Base-by-base conservation (phyloP, 1,140 invertebrate species). In the Gonioctena quinquepunctata region DNA sequence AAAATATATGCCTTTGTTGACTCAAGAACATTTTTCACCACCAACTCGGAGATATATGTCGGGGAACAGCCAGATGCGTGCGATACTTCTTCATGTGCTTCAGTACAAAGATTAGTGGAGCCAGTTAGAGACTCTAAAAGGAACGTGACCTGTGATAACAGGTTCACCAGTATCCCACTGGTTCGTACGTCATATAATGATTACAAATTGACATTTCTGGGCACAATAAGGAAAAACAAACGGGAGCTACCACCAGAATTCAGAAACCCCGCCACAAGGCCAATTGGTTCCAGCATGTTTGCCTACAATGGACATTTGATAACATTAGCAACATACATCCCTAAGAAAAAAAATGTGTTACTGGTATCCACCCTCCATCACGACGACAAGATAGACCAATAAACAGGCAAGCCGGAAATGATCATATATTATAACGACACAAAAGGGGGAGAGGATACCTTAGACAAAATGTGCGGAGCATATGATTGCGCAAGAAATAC, bases 371-470 rank as follows among this genome's bases (percentile, higher is more conserved):
- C 68, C 18, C 62, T 70, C 48, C 71, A 70, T 70, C 56, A 62
- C 50, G 33, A 23, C 27, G 68, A 72, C 42, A 7, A 28, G 7
- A 56, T 70, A 59, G 67, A 72, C 52, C 21, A 18, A 7, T 2
- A 6, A 19, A 64, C 62, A 7, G 26, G 27, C 6, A 56, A 63
- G 48, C 67, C 67, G 13, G 59, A 64, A 64, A 69, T 72, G 22
- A 72, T 70, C 59, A 50, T 28, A 42, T 52, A 33, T 21, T 69
- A 69, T 56, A 69, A 73, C 68, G 26, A 27, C 16, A 68, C 71
- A 3, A 73, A 85, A 80, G 80, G 81, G 59, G 81, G 79, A 23
- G 81, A 84, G 3, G 83, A 85, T 73, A 71, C 69, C 16, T 69
- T 84, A 6, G 83, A 85, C 71, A 73, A 84, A 60, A 74, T 77